phyloP scores from a whole-genome alignment of 2,113 vertebrate genomes.

The Sorex araneus region DNA sequence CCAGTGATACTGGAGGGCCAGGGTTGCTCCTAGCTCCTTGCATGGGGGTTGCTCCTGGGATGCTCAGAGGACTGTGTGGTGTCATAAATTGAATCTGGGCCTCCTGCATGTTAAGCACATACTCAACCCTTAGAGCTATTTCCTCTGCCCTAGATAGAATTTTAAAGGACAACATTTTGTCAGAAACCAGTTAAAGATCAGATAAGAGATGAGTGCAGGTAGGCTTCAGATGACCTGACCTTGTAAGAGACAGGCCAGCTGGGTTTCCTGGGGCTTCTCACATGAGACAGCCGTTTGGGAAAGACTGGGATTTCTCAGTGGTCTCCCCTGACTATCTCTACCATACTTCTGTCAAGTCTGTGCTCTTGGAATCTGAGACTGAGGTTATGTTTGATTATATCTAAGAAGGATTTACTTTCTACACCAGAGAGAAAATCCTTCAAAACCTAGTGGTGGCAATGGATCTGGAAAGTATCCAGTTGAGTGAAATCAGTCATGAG shows the following conservation, averaged over 20 bases:
- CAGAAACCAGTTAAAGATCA: slow-evolving; percentile 38
- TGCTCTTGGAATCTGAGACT: background rate
- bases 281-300: background rate
- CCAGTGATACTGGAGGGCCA: too few relatives aligned
- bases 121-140: background rate
- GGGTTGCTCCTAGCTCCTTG: too few relatives aligned
- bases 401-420: background rate
- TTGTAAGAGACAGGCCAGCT: background rate
- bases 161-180: background rate
- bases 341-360: background rate
- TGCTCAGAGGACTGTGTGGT: background rate
- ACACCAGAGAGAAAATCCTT: background rate
- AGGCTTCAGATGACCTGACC: background rate
- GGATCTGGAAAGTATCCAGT: too few relatives aligned
- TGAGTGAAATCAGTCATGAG: background rate
- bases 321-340: background rate
- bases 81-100: background rate
- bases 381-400: slow-evolving; percentile 12
- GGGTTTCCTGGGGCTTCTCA: background rate
- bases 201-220: background rate
- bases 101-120: background rate
- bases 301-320: background rate
- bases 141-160: too few relatives aligned
- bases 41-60: background rate
- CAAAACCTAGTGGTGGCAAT: background rate